These are phyloP conservation scores for Isichthys henryi DNA, from an alignment of 2,113 vertebrate species.

Conservation along the genomic window DNA sequence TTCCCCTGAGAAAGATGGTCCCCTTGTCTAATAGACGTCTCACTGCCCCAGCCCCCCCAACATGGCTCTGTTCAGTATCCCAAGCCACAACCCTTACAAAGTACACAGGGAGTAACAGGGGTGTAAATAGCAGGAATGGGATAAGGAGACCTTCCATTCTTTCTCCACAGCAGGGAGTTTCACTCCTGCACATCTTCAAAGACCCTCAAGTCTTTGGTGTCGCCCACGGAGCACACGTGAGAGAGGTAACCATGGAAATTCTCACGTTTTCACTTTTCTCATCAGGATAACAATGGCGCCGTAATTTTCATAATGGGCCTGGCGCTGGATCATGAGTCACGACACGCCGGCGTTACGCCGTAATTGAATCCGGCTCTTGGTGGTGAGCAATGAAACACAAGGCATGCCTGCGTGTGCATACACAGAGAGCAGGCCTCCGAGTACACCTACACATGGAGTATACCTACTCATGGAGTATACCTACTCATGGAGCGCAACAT, in stretches of 20 bases:
- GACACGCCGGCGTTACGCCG: background rate
- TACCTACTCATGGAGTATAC: no score
- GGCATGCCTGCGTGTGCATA: background rate
- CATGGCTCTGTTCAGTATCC: background rate
- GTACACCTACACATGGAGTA: background rate
- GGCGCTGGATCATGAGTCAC: background rate
- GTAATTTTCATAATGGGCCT: background rate
- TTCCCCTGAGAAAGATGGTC: background rate
- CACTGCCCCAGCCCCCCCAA: background rate
- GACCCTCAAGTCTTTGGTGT: background rate
- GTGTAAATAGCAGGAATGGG: background rate
- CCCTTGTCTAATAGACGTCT: background rate
- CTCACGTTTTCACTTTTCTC: background rate
- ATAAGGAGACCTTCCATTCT: background rate
- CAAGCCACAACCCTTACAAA: background rate
- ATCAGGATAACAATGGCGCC: background rate
- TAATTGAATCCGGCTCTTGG: background rate
- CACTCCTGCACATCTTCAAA: background rate
- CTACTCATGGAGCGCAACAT: background rate
- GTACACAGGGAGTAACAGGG: background rate
- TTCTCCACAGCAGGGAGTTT: background rate
- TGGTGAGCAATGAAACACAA: background rate
- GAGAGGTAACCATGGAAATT: background rate
- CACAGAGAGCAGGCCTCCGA: background rate
- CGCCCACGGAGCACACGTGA: background rate